phyloP scores from a whole-genome alignment of 2,797 vertebrate genomes.

The Anableps anableps region DNA sequence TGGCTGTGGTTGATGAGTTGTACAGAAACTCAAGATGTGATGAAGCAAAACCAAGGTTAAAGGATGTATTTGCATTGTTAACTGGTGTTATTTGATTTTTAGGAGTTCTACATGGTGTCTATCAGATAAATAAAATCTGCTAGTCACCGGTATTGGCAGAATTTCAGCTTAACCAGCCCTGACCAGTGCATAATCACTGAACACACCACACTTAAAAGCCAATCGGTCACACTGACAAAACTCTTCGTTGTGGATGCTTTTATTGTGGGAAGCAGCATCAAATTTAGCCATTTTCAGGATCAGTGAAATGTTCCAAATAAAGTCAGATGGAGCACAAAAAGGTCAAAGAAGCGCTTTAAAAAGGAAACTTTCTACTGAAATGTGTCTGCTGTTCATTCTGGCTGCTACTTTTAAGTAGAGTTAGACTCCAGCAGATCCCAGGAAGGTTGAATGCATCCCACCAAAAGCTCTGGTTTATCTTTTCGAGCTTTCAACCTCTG shows the following conservation, averaged over 20 bases:
- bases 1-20: background rate
- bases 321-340: background rate
- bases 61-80: background rate
- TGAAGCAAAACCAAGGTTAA: background rate
- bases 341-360: background rate
- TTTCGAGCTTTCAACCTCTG: background rate
- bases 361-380: background rate
- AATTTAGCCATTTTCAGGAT: background rate
- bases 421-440: background rate
- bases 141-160: background rate
- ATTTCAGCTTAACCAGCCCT: background rate
- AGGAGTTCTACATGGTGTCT: background rate
- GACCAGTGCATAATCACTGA: background rate
- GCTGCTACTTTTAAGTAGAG: background rate
- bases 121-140: background rate
- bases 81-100: background rate
- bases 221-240: too few relatives aligned
- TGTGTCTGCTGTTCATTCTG: background rate
- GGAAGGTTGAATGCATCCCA: background rate
- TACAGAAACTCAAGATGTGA: background rate
- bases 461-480: background rate
- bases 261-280: background rate
- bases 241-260: background rate
- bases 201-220: background rate
- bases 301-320: background rate